Conservation (phyloP, 2,113 vertebrate genomes). For the Myrmecophaga tridactyla region DNA sequence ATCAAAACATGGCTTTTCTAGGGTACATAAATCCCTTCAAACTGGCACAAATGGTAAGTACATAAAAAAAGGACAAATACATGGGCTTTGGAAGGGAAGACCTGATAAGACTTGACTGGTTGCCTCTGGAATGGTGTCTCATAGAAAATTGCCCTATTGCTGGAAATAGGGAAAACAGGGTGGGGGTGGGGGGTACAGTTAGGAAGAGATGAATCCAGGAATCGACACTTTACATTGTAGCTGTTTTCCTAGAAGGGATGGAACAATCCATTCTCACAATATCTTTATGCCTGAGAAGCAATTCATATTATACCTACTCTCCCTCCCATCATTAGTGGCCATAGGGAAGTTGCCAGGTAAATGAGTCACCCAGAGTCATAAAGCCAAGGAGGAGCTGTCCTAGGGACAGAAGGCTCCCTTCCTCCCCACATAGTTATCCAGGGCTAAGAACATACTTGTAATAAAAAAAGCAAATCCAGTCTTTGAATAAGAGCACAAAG, state of each 20-base stretch:
- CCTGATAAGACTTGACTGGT: neutral
- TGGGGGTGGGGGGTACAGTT: neutral
- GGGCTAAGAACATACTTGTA: neutral
- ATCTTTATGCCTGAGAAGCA: neutral
- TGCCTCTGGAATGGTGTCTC: neutral
- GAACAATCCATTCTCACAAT: constrained; percentile 7
- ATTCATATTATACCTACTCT: neutral
- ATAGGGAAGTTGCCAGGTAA: neutral
- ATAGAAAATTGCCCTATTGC: neutral
- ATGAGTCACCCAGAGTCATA: neutral
- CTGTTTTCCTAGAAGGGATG: neutral
- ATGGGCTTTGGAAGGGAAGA: neutral
- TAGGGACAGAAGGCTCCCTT: neutral
- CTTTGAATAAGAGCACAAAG: neutral
- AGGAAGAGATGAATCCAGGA: neutral
- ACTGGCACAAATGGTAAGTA: no score
- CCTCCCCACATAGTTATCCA: neutral
- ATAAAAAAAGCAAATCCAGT: neutral
- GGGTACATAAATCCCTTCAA: no score
- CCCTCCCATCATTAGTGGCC: neutral
- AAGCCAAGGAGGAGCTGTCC: neutral
- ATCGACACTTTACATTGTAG: neutral
- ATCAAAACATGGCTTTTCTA: no score
- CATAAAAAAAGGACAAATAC: neutral
- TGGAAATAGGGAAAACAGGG: neutral